Base-by-base conservation (phyloP, 2,888 invertebrate species). In the Zeuzera pyrina region DNA sequence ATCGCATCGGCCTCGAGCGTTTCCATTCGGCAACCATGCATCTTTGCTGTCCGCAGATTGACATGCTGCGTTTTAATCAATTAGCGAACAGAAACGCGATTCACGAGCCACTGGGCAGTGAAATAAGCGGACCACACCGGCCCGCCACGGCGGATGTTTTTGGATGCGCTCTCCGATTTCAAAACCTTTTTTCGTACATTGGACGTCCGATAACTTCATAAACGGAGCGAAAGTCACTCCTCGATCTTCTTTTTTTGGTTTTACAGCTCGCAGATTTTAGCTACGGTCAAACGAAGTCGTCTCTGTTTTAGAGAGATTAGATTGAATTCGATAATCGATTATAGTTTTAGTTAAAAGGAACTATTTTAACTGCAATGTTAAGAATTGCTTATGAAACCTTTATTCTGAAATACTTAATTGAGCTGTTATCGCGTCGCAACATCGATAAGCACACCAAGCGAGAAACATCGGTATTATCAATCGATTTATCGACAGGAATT, bases 21-120 rank as follows among this genome's bases (percentile, higher is more conserved):
- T 30, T 38, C 39, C 31, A 36, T 31, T 26, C 32, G 13, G 47
- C 38, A 43, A 42, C 51, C 45, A 49, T 41, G 35, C 66, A 62
- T 64, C 70, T 58, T 65, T 58, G 49, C 56, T 52, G 54, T 52
- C 53, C 41, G 38, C 33, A 15, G 30, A 78, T 78, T 78, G 78
- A 78, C 77, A 67, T 56, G 69, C 53, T 77, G 81, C 76, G 77
- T 78, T 81, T 79, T 79, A 83, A 81, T 83, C 81, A 83, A 83
- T 83, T 79, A 83, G 64, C 71, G 54, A 55, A 56, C 64, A 62
- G 65, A 63, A 57, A 62, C 61, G 59, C 59, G 62, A 57, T 74
- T 76, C 57, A 57, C 78, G 69, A 54, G 16, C 61, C 81, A 78
- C 28, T 79, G 81, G 65, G 48, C 78, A 74, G 81, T 70, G 74